Evolutionary conservation across 2,797 vertebrate species (phyloP).

Genomic region (Phalanger gymnotis): DNA sequence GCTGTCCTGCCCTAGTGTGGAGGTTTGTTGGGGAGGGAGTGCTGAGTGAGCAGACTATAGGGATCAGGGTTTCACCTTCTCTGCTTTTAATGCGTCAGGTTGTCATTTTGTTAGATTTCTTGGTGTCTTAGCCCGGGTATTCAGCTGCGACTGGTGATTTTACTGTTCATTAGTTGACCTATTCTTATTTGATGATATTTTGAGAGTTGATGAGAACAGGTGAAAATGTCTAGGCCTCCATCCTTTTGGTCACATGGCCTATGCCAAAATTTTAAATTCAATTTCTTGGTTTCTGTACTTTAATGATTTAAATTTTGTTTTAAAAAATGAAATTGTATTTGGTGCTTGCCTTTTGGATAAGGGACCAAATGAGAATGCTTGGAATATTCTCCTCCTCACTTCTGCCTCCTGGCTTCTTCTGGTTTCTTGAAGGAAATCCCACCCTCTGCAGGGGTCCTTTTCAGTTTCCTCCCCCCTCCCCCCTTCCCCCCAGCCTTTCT

Average conservation of each 20-base stretch:
- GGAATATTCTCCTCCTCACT: neutral
- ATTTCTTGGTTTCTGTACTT: neutral
- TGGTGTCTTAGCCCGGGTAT: neutral
- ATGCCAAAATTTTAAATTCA: neutral
- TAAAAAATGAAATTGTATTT: neutral
- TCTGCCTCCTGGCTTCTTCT: neutral
- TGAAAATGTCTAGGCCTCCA: neutral
- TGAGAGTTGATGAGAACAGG: neutral
- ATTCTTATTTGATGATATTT: neutral
- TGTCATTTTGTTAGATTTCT: neutral
- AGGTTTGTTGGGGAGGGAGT: neutral
- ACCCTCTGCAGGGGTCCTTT: neutral
- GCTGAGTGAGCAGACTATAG: neutral
- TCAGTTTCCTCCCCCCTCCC: too few species aligned
- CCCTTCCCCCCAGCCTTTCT: neutral
- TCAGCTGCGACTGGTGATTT: neutral
- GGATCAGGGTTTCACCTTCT: neutral
- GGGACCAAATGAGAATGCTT: neutral
- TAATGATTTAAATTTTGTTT: neutral
- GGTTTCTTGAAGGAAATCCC: neutral
- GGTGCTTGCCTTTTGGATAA: neutral
- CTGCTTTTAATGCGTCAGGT: neutral
- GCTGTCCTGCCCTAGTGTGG: neutral
- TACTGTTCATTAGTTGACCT: neutral
- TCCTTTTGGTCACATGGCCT: neutral